These are phyloP conservation scores for Anarrhichthys ocellatus DNA, from an alignment of 2,113 vertebrate genomes.

Conservation along the genomic window DNA sequence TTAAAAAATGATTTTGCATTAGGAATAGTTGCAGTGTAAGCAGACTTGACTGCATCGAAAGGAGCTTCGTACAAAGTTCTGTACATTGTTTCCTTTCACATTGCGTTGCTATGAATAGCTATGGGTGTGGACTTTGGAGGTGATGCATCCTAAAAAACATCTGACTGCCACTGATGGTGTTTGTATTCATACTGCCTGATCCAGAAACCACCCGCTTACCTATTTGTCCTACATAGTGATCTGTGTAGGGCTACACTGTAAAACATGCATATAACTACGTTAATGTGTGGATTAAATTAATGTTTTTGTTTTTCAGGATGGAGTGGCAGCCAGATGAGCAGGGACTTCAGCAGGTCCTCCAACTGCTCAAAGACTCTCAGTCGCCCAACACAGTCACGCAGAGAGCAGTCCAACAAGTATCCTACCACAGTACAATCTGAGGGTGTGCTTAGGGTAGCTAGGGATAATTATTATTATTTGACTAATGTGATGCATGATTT, in stretches of 20 bases:
- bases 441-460: background rate
- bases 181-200: conserved; percentile 81
- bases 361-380: conserved; percentile 95
- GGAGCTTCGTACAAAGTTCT: background rate
- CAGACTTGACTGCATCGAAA: background rate
- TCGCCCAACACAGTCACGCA: conserved; percentile 95
- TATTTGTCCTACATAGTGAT: background rate
- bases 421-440: conserved; percentile 68
- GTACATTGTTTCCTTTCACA: background rate
- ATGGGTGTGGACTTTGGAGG: conserved; percentile 45
- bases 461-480: background rate
- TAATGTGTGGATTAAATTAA: background rate
- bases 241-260: background rate
- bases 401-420: conserved; percentile 94
- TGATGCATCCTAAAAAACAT: conserved; percentile 68
- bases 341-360: conserved; percentile 95
- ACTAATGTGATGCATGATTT: background rate
- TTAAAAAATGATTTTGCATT: background rate
- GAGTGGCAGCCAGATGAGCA: conserved; percentile 97
- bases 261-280: background rate
- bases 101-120: background rate
- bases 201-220: conserved; percentile 27
- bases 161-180: conserved; percentile 72
- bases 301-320: conserved; percentile 80
- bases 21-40: background rate